Evolutionary conservation across 2,797 vertebrate genomes (phyloP).

Genomic region (Microctenopoma steveboyesi): DNA sequence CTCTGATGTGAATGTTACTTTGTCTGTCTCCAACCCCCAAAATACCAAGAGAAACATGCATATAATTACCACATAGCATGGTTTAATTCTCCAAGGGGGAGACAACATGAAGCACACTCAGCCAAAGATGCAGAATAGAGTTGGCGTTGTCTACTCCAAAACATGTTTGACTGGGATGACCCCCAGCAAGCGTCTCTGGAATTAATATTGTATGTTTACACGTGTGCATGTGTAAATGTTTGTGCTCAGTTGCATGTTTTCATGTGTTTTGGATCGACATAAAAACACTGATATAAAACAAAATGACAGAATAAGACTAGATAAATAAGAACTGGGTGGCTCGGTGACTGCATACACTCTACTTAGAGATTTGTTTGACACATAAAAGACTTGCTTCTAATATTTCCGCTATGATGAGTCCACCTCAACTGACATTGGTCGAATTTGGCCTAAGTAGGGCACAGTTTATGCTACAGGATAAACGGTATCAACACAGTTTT

Average conservation of each 20-base stretch:
- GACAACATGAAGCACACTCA: slow-evolving; percentile 48
- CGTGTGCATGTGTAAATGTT: neutral
- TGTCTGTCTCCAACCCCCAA: slow-evolving; percentile 74
- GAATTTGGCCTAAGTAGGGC: too few species aligned
- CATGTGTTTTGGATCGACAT: slow-evolving; percentile 21
- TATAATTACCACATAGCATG: slow-evolving; percentile 69
- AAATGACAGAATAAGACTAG: slow-evolving; percentile 30
- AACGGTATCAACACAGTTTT: too few species aligned
- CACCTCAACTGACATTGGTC: too few species aligned
- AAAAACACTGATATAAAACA: neutral
- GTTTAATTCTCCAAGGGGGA: slow-evolving; percentile 66
- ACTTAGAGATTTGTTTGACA: neutral
- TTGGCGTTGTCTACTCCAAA: slow-evolving; percentile 28
- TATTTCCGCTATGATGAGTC: neutral
- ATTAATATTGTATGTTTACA: slow-evolving; percentile 3
- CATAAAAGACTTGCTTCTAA: neutral
- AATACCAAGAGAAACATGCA: slow-evolving; percentile 75
- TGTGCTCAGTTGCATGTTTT: slow-evolving; percentile 8
- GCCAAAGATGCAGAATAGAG: slow-evolving; percentile 53
- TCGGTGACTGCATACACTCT: neutral
- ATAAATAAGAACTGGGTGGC: slow-evolving; percentile 23
- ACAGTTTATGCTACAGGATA: neutral
- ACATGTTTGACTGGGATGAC: slow-evolving; percentile 17
- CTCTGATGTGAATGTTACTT: slow-evolving; percentile 69
- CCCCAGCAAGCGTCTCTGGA: slow-evolving; percentile 1